Conservation (phyloP, 1,140 invertebrate species). For the Cydia strobilella region DNA sequence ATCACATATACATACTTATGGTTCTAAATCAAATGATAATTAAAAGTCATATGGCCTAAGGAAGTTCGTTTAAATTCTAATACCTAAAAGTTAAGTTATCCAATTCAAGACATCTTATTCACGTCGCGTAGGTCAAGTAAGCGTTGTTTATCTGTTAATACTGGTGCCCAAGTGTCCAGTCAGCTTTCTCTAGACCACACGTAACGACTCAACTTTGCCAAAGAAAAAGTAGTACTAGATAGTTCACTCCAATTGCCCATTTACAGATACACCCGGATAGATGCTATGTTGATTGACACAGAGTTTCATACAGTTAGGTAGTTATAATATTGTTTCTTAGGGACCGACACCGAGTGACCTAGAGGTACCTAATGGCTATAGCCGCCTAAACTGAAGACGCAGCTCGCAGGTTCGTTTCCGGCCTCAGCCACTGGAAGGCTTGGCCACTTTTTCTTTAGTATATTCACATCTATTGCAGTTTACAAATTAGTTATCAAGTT, state of each 20-base stretch:
- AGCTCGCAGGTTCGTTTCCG: too few species aligned
- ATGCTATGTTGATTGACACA: neutral
- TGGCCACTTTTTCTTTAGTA: too few species aligned
- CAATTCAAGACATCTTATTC: constrained; percentile 31
- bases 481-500: too few species aligned
- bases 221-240: constrained; percentile 12
- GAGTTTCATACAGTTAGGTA: neutral
- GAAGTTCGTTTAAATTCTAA: neutral
- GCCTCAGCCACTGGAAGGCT: too few species aligned
- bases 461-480: too few species aligned
- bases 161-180: constrained; percentile 27
- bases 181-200: constrained; percentile 24
- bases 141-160: constrained; percentile 8
- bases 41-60: too few species aligned
- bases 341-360: too few species aligned
- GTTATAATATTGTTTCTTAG: neutral
- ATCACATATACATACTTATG: too few species aligned
- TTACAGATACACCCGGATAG: neutral
- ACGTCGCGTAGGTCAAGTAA: constrained; percentile 17
- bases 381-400: too few species aligned
- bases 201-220: constrained; percentile 22
- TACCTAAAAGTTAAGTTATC: neutral
- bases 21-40: too few species aligned
- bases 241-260: neutral
- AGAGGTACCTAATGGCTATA: too few species aligned